Evolutionary conservation across 2,113 vertebrate species (phyloP).

Genomic region (Salminus brasiliensis): DNA sequence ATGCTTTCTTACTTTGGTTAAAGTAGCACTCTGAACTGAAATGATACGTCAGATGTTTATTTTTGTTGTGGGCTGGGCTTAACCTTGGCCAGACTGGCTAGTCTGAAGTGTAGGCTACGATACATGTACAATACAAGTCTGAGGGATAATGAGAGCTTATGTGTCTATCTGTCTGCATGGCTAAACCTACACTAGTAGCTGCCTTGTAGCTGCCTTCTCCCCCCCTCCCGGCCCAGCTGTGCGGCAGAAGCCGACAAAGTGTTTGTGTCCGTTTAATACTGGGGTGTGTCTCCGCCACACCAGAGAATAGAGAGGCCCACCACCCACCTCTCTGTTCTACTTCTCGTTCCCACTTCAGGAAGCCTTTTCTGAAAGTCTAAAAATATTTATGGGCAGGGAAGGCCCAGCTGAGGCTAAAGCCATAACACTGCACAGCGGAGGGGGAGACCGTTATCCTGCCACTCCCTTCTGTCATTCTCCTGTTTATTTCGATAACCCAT

Average conservation of each 20-base stretch:
- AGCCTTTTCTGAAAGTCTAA: constrained; percentile 67
- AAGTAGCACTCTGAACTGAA: background rate
- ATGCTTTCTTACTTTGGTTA: background rate
- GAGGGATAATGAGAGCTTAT: background rate
- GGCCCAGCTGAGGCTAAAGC: constrained; percentile 62
- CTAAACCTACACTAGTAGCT: background rate
- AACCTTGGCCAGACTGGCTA: background rate
- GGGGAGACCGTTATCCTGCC: constrained; percentile 41
- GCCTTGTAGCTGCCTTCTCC: background rate
- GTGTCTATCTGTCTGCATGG: background rate
- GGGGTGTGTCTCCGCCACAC: constrained; percentile 29
- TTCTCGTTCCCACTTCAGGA: constrained; percentile 61
- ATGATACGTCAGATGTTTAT: too few relatives aligned
- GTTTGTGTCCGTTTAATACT: background rate
- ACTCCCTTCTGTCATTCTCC: constrained; percentile 15
- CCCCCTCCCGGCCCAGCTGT: background rate
- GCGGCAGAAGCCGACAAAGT: background rate
- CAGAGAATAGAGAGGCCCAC: constrained; percentile 20
- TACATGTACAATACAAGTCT: background rate
- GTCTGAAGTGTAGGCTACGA: background rate
- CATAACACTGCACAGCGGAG: constrained; percentile 58
- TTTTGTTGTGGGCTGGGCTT: background rate
- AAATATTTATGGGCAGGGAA: constrained; percentile 68
- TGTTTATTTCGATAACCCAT: constrained; percentile 13
- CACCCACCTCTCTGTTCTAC: constrained; percentile 1